These are phyloP conservation scores for Psettodes erumei DNA, from an alignment of 2,113 vertebrate species.

Conservation along the genomic window DNA sequence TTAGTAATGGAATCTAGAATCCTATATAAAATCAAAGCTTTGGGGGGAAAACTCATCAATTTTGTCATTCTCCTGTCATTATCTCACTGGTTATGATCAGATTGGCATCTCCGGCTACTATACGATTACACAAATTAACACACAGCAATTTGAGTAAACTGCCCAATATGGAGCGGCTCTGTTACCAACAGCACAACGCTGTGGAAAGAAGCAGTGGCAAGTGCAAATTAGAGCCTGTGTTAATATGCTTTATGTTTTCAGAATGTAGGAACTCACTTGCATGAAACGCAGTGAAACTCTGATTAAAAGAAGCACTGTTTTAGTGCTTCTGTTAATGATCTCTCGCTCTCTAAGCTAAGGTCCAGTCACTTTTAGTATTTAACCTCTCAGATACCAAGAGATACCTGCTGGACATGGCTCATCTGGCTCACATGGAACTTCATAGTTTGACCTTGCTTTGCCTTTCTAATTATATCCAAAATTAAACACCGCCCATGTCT, in stretches of 20 bases:
- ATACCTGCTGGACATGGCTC: constrained; percentile 4
- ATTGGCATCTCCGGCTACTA: neutral
- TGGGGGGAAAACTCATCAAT: neutral
- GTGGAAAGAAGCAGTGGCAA: neutral
- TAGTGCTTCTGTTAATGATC: neutral
- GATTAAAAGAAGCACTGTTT: neutral
- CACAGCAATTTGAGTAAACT: neutral
- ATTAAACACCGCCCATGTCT: neutral
- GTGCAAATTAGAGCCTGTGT: neutral
- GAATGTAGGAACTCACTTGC: neutral
- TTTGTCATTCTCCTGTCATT: neutral
- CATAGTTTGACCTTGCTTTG: neutral
- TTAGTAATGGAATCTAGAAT: neutral
- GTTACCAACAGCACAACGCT: neutral
- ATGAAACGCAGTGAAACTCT: neutral
- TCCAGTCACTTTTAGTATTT: neutral
- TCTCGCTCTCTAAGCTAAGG: neutral
- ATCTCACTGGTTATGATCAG: neutral
- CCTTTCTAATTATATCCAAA: neutral
- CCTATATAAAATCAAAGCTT: neutral
- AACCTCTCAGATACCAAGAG: neutral
- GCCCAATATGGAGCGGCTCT: neutral
- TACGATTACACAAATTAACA: constrained; percentile 3
- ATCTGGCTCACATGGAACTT: neutral
- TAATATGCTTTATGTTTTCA: neutral